Base-by-base conservation (phyloP, 2,888 invertebrate genomes). In the Hipparchia sbordonii region DNA sequence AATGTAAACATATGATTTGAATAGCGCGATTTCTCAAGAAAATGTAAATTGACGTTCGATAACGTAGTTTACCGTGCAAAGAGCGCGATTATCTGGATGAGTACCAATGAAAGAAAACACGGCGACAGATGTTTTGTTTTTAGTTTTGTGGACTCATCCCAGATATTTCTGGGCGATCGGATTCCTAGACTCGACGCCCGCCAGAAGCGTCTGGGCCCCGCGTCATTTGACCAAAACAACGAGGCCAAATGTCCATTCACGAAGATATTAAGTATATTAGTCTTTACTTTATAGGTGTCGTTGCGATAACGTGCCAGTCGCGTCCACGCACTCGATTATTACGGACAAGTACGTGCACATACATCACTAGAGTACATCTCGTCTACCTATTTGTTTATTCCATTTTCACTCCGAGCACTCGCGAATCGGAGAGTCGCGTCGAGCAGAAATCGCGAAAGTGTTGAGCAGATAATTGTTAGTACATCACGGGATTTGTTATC, bases 251-350 rank as follows among this genome's bases (percentile, higher is more conserved):
- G 84, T 84, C 85, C 87, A 88, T 87, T 88, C 89, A 86, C 87
- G 85, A 76, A 72, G 72, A 70, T 65, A 72, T 84, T 86, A 85
- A 3, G 84, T 88, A 67, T 65, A 52, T 52, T 65, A 65, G 52
- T 52, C 84, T 83, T 86, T 84, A 85, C 86, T 87, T 88, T 89
- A 90, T 89, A 90, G 89, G 89, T 89, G 88, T 89, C 85, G 87
- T 81, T 77, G 83, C 88, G 91, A 92, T 92, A 93, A 91, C 88
- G 84, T 85, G 89, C 87, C 92, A 93, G 93, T 93, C 90, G 89
- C 85, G 87, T 89, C 87, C 89, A 87, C 89, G 90, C 92, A 83
- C 86, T 82, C 91, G 92, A 87, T 92, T 90, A 92, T 92, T 89
- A 88, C 92, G 93, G 93, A 91, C 85, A 59, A 68, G 68, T 74